phyloP scores from a whole-genome alignment of 2,113 vertebrate species.

The Pollachius pollachius region DNA sequence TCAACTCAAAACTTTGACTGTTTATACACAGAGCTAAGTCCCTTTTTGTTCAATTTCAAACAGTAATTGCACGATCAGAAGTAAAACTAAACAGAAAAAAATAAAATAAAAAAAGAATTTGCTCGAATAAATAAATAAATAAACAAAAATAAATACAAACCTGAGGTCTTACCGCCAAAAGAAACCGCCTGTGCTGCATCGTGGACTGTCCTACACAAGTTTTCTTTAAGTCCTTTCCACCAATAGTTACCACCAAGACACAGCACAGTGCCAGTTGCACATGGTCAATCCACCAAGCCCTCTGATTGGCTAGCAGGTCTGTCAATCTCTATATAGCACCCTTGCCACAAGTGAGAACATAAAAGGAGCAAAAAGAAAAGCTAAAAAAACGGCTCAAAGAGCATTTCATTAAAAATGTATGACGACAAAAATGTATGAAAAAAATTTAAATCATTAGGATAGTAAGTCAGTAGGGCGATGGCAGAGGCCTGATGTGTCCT shows the following conservation, averaged over 20 bases:
- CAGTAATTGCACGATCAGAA: conserved; percentile 28
- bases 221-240: conserved; percentile 44
- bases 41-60: conserved; percentile 27
- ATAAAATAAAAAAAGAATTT: conserved; percentile 27
- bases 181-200: conserved; percentile 21
- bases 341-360: conserved; percentile 45
- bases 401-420: conserved; percentile 3
- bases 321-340: conserved; percentile 9
- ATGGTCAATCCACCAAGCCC: too few species aligned
- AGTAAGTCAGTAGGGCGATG: conserved; percentile 36
- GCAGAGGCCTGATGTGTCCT: conserved; percentile 50
- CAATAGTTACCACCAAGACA: conserved; percentile 31
- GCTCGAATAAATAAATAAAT: conserved; percentile 71
- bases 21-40: conserved; percentile 4
- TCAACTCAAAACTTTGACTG: too few species aligned
- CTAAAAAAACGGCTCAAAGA: conserved; percentile 34
- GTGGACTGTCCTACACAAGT: conserved; percentile 13
- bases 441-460: conserved; percentile 11
- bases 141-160: conserved; percentile 69
- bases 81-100: conserved; percentile 6
- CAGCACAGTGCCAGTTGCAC: conserved; percentile 50
- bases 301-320: too few species aligned
- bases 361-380: conserved; percentile 15
- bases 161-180: conserved; percentile 67
- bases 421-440: conserved; percentile 11